A percentile compares a stretch with the other conserved stretches of the same genome.
phyloP scores from a whole-genome alignment of 1,140 invertebrate genomes.

The Drosophila dunni region DNA sequence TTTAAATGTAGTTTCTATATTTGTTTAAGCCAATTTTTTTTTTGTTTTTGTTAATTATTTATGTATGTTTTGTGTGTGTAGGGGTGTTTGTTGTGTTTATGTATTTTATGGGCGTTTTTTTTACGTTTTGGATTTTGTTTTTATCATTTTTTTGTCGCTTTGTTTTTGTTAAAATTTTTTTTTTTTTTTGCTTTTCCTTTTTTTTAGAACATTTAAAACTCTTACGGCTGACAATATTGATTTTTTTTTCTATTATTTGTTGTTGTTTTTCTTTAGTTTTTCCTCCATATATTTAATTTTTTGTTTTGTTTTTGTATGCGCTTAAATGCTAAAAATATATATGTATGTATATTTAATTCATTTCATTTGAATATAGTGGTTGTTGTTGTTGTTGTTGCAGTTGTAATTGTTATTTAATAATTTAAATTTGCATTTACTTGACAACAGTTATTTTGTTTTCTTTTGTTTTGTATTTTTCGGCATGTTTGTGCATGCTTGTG shows the following conservation, averaged over 20 bases:
- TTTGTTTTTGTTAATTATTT: neutral
- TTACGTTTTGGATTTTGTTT: constrained; percentile 10
- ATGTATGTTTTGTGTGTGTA: constrained; percentile 17
- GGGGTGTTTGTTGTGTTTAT: constrained; percentile 18
- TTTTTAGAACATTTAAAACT: constrained; percentile 36
- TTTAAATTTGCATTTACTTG: constrained; percentile 24
- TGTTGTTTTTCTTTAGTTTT: too few species aligned
- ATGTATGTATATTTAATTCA: constrained; percentile 43
- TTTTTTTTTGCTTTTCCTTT: constrained; percentile 29
- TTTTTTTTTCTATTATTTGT: constrained; percentile 13
- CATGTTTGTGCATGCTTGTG: constrained; percentile 5
- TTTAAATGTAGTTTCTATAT: constrained; percentile 13
- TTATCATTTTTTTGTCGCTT: constrained; percentile 19
- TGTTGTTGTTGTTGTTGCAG: constrained; percentile 39
- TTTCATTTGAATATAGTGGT: constrained; percentile 39
- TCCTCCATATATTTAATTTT: constrained; percentile 7
- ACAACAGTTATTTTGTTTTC: constrained; percentile 26
- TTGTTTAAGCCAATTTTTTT: constrained; percentile 6
- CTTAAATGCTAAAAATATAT: constrained; percentile 49
- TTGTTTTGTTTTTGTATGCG: constrained; percentile 15
- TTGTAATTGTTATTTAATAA: constrained; percentile 19
- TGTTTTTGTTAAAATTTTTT: constrained; percentile 5
- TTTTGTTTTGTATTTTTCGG: neutral
- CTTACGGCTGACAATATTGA: constrained; percentile 40
- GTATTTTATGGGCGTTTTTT: constrained; percentile 18